phyloP scores from a whole-genome alignment of 2,113 vertebrate species.

The Tachycineta bicolor region DNA sequence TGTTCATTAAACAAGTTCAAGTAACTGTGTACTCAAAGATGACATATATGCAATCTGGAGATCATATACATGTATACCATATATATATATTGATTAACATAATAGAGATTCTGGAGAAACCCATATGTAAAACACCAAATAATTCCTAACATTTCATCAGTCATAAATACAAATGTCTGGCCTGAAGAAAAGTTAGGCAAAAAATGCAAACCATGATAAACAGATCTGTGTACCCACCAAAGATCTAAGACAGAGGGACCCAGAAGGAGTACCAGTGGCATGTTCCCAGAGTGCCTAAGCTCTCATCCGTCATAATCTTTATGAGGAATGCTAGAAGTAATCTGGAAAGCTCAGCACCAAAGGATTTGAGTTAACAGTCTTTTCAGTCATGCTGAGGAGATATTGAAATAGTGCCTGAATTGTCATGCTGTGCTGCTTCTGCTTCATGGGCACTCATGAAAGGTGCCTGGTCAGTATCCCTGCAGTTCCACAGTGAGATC shows the following conservation, averaged over 20 bases:
- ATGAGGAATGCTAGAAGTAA: not conserved
- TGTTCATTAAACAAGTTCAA: not conserved
- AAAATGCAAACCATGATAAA: not conserved
- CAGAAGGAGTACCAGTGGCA: not conserved
- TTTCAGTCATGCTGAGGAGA: not conserved
- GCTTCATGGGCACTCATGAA: fast-evolving
- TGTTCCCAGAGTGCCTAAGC: not conserved
- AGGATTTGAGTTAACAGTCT: not conserved
- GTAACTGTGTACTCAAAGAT: not conserved
- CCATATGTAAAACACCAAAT: not conserved
- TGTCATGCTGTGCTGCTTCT: not conserved
- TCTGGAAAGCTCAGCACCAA: not conserved
- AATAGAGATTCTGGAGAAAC: not conserved
- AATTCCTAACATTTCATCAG: not conserved
- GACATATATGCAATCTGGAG: not conserved
- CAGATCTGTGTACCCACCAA: not conserved
- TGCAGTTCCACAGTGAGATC: fast-evolving
- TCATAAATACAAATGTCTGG: not conserved
- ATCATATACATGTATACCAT: not conserved
- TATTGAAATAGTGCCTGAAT: not conserved
- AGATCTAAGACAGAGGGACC: not conserved
- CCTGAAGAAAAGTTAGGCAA: not conserved
- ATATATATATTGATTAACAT: not conserved
- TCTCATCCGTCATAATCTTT: not conserved
- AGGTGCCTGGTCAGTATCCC: not conserved